phyloP scores from a whole-genome alignment of 2,888 invertebrate species.

The Synergus laeviventris region DNA sequence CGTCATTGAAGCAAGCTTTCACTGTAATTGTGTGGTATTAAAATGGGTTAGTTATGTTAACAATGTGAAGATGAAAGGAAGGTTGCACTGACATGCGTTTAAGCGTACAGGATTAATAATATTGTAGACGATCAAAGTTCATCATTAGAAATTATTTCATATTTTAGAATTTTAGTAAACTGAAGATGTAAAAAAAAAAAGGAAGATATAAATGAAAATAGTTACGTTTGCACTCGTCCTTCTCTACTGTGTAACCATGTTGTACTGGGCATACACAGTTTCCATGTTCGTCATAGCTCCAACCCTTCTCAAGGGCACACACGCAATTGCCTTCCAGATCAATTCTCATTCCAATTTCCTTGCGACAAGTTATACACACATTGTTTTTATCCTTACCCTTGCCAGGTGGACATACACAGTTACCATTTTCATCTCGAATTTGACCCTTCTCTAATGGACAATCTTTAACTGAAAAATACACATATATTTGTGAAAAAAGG shows the following conservation, averaged over 20 bases:
- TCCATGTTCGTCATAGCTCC: constrained; percentile 86
- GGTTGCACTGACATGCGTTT: neutral
- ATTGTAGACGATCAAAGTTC: neutral
- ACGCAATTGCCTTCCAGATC: constrained; percentile 88
- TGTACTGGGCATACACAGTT: constrained; percentile 86
- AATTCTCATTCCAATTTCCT: constrained; percentile 84
- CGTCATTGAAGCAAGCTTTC: constrained; percentile 82
- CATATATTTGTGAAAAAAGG: constrained; percentile 15
- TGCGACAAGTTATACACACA: constrained; percentile 85
- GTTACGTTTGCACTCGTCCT: constrained; percentile 80
- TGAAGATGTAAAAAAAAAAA: neutral
- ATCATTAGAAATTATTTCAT: neutral
- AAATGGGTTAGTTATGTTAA: constrained; percentile 3
- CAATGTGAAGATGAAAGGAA: neutral
- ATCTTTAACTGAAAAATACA: constrained; percentile 77
- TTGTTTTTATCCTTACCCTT: constrained; percentile 87
- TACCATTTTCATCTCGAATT: constrained; percentile 81
- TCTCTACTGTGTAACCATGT: constrained; percentile 82
- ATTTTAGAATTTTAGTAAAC: neutral
- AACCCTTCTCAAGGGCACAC: constrained; percentile 87
- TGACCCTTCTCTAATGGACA: constrained; percentile 85
- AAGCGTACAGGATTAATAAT: neutral
- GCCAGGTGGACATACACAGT: constrained; percentile 86
- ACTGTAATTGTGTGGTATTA: constrained; percentile 50
- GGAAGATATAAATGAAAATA: neutral